Conservation (phyloP, 1,140 invertebrate species). For the Magallana gigas region DNA sequence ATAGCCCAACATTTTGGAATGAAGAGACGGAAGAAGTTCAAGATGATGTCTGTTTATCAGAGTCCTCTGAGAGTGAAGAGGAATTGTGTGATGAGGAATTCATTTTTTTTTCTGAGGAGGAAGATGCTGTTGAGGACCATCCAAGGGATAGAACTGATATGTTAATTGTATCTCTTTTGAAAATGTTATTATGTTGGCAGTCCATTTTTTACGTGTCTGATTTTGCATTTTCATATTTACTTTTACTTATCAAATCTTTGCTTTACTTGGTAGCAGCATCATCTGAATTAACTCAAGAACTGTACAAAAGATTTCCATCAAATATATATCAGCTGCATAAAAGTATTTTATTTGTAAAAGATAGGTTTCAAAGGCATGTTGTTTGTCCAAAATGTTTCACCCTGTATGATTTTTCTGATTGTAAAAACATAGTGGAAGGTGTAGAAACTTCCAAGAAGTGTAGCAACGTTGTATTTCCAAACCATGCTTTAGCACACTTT, state of each 20-base stretch:
- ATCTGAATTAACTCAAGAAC: neutral
- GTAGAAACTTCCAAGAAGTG: constrained; percentile 24
- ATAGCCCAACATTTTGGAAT: neutral
- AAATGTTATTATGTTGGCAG: neutral
- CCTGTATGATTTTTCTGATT: constrained; percentile 36
- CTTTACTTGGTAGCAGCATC: neutral
- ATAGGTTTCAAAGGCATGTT: constrained; percentile 20
- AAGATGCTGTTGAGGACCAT: neutral
- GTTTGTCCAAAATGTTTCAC: constrained; percentile 50
- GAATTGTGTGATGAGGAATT: neutral
- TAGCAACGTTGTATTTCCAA: neutral
- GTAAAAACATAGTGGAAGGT: constrained; percentile 38
- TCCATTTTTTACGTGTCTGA: neutral
- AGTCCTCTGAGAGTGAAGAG: neutral
- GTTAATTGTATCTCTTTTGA: neutral
- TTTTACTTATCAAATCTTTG: neutral
- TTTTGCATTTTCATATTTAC: neutral
- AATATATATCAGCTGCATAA: constrained; percentile 24
- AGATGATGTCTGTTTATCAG: constrained; percentile 5
- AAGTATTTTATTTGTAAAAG: neutral
- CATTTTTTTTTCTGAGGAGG: neutral
- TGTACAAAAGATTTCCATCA: neutral
- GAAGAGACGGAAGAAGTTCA: neutral
- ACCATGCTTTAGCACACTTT: neutral
- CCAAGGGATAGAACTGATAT: neutral